A percentile compares a stretch with the other conserved stretches of the same genome.
Conservation (phyloP, 2,888 invertebrate species). For the Andrena fulva region DNA sequence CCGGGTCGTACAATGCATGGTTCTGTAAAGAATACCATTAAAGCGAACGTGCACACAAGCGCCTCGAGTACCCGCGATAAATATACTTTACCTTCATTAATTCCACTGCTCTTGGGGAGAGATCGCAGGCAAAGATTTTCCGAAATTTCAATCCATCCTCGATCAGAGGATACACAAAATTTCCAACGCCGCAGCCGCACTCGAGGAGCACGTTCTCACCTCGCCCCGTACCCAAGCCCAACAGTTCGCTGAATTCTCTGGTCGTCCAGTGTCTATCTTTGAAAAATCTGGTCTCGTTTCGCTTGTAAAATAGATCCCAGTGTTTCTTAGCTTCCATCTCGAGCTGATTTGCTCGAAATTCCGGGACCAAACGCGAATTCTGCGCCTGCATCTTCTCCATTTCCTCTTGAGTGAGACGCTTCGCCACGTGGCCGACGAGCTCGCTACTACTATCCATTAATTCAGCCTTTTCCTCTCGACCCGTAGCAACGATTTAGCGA, state of each 20-base stretch:
- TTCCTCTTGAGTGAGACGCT: constrained; percentile 87
- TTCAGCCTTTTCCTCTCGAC: constrained; percentile 65
- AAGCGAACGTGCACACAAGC: neutral
- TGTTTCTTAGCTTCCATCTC: constrained; percentile 94
- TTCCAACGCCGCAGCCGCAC: constrained; percentile 98
- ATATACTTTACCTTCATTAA: constrained; percentile 89
- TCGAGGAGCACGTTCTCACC: constrained; percentile 88
- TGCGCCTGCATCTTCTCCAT: constrained; percentile 88
- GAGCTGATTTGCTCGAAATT: constrained; percentile 91
- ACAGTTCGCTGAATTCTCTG: constrained; percentile 95
- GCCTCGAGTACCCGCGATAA: too few relatives aligned
- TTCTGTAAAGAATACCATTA: constrained; percentile 64
- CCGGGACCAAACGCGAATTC: constrained; percentile 89
- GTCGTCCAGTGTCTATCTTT: constrained; percentile 99
- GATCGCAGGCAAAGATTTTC: constrained; percentile 94
- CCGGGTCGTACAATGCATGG: constrained; percentile 88
- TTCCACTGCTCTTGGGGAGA: constrained; percentile 95
- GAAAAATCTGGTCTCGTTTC: constrained; percentile 97
- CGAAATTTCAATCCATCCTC: constrained; percentile 89
- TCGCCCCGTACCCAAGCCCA: constrained; percentile 86
- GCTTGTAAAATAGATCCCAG: constrained; percentile 98
- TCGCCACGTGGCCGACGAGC: constrained; percentile 83
- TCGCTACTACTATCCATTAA: constrained; percentile 19
- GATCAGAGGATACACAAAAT: constrained; percentile 96
- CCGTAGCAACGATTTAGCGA: neutral